Percentiles rank a stretch among this genome's conserved stretches.
phyloP scores from a whole-genome alignment of 2,888 invertebrate species.

The Zaprionus bogoriensis region DNA sequence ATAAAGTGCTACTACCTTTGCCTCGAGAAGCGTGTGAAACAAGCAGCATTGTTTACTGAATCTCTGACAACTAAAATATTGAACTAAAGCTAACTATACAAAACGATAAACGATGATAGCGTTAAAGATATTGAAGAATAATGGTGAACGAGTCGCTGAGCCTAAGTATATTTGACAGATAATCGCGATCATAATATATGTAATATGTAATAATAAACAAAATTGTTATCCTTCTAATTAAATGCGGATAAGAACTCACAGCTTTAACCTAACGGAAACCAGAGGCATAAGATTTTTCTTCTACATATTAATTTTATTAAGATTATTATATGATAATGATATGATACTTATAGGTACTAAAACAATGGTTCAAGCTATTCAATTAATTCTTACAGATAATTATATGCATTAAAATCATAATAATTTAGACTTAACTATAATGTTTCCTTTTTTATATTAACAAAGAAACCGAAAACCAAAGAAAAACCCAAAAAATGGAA shows the following conservation, averaged over 20 bases:
- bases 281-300: constrained; percentile 79
- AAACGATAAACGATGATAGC: neutral
- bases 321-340: constrained; percentile 61
- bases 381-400: constrained; percentile 68
- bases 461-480: constrained; percentile 3
- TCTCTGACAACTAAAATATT: constrained; percentile 31
- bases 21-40: constrained; percentile 26
- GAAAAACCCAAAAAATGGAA: constrained; percentile 20
- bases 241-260: constrained; percentile 81
- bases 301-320: constrained; percentile 76
- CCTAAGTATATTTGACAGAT: constrained; percentile 51
- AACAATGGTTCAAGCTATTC: constrained; percentile 75
- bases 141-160: constrained; percentile 40
- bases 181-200: constrained; percentile 39
- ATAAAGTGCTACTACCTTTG: constrained; percentile 38
- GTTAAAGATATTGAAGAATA: constrained; percentile 24
- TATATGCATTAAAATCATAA: constrained; percentile 75
- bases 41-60: constrained; percentile 52
- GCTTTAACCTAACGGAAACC: constrained; percentile 76
- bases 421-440: constrained; percentile 72
- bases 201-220: constrained; percentile 39
- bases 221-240: constrained; percentile 78
- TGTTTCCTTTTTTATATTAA: constrained; percentile 77
- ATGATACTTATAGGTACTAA: constrained; percentile 46
- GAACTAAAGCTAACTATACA: constrained; percentile 26